phyloP scores from a whole-genome alignment of 53 echinoderm and acorn worm species.

The Stichopus horrens region DNA sequence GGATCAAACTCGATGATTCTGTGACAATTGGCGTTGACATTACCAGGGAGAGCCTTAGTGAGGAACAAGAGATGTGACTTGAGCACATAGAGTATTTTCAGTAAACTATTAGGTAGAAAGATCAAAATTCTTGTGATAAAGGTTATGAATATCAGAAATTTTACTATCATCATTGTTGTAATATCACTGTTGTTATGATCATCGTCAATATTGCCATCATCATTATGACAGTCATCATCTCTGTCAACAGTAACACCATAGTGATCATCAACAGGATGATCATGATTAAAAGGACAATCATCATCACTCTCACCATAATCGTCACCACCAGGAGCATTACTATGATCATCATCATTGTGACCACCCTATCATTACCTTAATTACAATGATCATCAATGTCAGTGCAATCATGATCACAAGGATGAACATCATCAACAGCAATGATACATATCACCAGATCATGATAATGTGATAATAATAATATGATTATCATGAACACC shows the following conservation, averaged over 20 bases:
- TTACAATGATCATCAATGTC: not conserved
- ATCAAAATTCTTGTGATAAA: too few relatives aligned
- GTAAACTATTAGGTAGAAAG: too few relatives aligned
- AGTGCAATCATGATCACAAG: not conserved
- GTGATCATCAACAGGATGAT: too few relatives aligned
- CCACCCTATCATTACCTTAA: not conserved
- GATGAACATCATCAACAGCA: slow-evolving; percentile 3
- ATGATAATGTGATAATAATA: not conserved
- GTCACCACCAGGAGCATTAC: not conserved
- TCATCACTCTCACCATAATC: not conserved
- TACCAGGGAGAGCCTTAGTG: not conserved
- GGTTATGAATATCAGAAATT: too few relatives aligned
- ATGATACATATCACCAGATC: not conserved
- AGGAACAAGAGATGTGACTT: not conserved
- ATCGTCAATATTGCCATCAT: too few relatives aligned
- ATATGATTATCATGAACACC: slow-evolving; percentile 10
- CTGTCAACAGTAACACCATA: too few relatives aligned
- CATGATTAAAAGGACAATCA: not conserved
- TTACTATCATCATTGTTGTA: too few relatives aligned
- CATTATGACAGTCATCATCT: too few relatives aligned
- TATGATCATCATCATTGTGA: not conserved
- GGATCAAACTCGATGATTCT: slow-evolving; percentile 19
- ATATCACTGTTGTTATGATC: too few relatives aligned
- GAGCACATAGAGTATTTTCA: too few relatives aligned
- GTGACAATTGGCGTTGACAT: not conserved